phyloP scores from a whole-genome alignment of 30 jellyfish, hydroid and myxozoan genomes.

The Cassiopea andromeda region DNA sequence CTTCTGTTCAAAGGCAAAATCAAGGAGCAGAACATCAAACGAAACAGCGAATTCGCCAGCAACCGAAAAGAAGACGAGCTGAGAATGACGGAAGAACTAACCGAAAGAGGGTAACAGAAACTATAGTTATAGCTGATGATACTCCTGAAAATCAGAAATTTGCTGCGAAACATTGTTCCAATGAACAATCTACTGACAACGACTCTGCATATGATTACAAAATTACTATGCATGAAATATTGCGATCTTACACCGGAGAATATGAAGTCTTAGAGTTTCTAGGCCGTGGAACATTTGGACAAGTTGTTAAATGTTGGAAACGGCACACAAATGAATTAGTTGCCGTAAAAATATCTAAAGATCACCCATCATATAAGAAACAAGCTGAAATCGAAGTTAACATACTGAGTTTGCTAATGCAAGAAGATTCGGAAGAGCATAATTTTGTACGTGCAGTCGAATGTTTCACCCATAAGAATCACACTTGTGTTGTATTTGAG shows the following conservation, averaged over 20 bases:
- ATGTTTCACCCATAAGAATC: slow-evolving; percentile 94
- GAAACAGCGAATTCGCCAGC: slow-evolving; percentile 38
- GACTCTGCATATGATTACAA: slow-evolving; percentile 95
- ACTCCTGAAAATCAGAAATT: slow-evolving; percentile 78
- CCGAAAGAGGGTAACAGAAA: slow-evolving; percentile 78
- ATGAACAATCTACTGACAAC: slow-evolving; percentile 63
- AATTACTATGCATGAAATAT: slow-evolving; percentile 94
- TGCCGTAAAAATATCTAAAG: slow-evolving; percentile 98
- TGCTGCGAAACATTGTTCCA: slow-evolving; percentile 54
- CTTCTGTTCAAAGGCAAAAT: slow-evolving; percentile 29
- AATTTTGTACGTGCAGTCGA: slow-evolving; percentile 97
- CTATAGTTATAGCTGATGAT: slow-evolving; percentile 94
- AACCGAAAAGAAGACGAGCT: slow-evolving; percentile 56
- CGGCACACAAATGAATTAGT: slow-evolving; percentile 96
- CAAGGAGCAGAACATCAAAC: slow-evolving; percentile 26
- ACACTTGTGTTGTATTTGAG: slow-evolving; percentile 98
- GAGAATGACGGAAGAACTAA: slow-evolving; percentile 73
- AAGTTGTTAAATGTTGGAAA: slow-evolving; percentile 99
- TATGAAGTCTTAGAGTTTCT: slow-evolving; percentile 96
- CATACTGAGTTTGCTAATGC: slow-evolving; percentile 92
- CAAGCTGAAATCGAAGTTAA: slow-evolving; percentile 99
- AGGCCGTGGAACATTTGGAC: slow-evolving; percentile 99
- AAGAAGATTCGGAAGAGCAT: slow-evolving; percentile 94
- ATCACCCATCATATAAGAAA: slow-evolving; percentile 96
- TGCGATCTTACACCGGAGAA: slow-evolving; percentile 96